These are phyloP conservation scores for Loxodonta africana DNA, from an alignment of 2,113 vertebrate species.

Conservation along the genomic window DNA sequence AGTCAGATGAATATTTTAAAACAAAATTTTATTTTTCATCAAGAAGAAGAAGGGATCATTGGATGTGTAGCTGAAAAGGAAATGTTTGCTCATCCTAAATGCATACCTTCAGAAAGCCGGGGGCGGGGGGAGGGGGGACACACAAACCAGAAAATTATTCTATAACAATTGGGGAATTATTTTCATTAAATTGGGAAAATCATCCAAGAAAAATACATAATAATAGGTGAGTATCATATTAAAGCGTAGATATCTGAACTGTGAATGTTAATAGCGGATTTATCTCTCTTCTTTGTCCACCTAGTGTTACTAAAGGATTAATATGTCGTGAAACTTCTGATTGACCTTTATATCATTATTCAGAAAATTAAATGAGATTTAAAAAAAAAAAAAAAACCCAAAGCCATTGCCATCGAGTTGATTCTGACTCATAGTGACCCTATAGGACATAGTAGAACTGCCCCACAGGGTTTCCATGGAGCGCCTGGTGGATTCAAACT, in stretches of 20 bases:
- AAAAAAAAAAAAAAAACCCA: too few relatives aligned
- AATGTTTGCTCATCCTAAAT: background rate
- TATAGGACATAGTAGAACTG: too few relatives aligned
- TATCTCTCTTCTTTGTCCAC: background rate
- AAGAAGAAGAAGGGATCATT: background rate
- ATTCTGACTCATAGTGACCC: too few relatives aligned
- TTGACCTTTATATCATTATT: background rate
- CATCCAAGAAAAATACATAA: background rate
- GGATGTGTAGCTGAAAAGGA: background rate
- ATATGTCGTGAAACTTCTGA: background rate
- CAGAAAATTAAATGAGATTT: background rate
- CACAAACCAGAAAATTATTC: background rate
- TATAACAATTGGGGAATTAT: background rate
- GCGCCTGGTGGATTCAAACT: too few relatives aligned
- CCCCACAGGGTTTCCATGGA: too few relatives aligned
- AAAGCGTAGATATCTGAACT: background rate
- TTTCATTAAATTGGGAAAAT: constrained; percentile 15
- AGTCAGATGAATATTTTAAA: background rate
- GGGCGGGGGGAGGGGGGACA: background rate
- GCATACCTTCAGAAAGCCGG: background rate
- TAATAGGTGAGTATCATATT: background rate
- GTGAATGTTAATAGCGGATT: background rate
- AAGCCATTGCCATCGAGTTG: too few relatives aligned
- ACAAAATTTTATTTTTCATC: constrained; percentile 14
- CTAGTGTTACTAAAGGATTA: background rate